Evolutionary conservation across 2,888 invertebrate species (phyloP).

Genomic region (Dasypolia templi): DNA sequence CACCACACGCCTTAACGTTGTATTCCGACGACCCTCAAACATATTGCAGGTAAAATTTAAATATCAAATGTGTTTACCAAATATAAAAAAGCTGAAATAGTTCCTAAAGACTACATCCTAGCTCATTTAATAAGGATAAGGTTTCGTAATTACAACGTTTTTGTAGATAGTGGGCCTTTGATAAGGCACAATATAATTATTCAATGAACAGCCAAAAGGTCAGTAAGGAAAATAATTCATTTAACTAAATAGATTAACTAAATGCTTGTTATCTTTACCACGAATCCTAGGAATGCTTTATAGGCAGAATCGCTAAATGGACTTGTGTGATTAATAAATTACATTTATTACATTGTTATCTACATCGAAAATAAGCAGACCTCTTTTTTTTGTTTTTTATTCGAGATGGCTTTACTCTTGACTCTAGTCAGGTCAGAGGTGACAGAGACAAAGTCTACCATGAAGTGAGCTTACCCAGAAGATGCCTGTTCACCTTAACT

Average conservation of each 20-base stretch:
- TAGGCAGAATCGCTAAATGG: not conserved
- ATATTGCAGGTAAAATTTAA: conserved; percentile 17
- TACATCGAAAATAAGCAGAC: not conserved
- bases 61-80: conserved; percentile 24
- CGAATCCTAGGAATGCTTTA: conserved; percentile 1
- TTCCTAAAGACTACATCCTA: not conserved
- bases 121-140: not conserved
- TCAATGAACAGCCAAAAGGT: conserved; percentile 12
- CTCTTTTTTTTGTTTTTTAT: too few relatives aligned
- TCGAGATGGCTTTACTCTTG: too few relatives aligned
- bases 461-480: too few relatives aligned
- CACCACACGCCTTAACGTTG: conserved; percentile 5
- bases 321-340: conserved; percentile 8
- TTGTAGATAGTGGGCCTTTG: not conserved
- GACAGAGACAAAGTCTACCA: too few relatives aligned
- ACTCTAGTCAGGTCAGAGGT: too few relatives aligned
- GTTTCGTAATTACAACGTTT: not conserved
- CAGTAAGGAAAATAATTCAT: conserved; percentile 19
- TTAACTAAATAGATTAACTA: conserved; percentile 24
- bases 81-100: not conserved
- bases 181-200: conserved; percentile 16
- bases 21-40: conserved; percentile 7
- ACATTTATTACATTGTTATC: conserved; percentile 1
- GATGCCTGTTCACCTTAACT: too few relatives aligned
- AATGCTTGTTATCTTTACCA: conserved; percentile 13